A percentile compares a stretch with the other conserved stretches of the same genome.
phyloP scores from a whole-genome alignment of 2,888 invertebrate genomes.

The Hyposoter dolosus region DNA sequence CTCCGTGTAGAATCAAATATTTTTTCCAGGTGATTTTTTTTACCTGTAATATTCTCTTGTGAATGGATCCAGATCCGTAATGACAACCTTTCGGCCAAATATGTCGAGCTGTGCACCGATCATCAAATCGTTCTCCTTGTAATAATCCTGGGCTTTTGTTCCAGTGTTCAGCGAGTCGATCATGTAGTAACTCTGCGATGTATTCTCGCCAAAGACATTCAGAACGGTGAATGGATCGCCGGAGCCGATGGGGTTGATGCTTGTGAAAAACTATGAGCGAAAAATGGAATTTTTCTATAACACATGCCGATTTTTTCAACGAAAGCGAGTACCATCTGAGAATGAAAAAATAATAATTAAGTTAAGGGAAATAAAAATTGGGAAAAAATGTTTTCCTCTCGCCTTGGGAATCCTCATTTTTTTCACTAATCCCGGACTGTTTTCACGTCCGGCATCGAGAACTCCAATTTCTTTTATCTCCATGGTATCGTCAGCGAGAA shows the following conservation, averaged over 20 bases:
- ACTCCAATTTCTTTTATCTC: conserved; percentile 92
- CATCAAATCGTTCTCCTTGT: conserved; percentile 91
- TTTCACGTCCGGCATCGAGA: conserved; percentile 90
- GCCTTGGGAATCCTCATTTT: conserved; percentile 93
- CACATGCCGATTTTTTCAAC: too few relatives aligned
- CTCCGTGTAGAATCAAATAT: too few relatives aligned
- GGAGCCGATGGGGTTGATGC: conserved; percentile 84
- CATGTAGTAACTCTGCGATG: conserved; percentile 86
- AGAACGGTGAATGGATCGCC: conserved; percentile 86
- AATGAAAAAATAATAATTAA: too few relatives aligned
- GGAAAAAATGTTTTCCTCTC: conserved; percentile 59
- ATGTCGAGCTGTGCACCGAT: conserved; percentile 93
- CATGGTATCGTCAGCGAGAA: conserved; percentile 94
- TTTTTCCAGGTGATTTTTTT: conserved; percentile 19
- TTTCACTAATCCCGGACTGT: conserved; percentile 90
- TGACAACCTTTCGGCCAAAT: conserved; percentile 92
- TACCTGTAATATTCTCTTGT: conserved; percentile 93
- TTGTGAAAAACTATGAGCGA: conserved; percentile 72
- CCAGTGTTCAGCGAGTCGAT: conserved; percentile 87
- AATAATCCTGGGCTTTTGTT: conserved; percentile 85
- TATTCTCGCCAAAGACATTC: conserved; percentile 88
- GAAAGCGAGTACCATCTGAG: too few relatives aligned
- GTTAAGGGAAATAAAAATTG: neutral
- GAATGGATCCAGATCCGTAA: conserved; percentile 94
- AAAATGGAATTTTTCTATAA: neutral